These are phyloP conservation scores for Gnathonemus echidnorhynchus DNA, from an alignment of 2,113 vertebrate species.

Conservation along the genomic window DNA sequence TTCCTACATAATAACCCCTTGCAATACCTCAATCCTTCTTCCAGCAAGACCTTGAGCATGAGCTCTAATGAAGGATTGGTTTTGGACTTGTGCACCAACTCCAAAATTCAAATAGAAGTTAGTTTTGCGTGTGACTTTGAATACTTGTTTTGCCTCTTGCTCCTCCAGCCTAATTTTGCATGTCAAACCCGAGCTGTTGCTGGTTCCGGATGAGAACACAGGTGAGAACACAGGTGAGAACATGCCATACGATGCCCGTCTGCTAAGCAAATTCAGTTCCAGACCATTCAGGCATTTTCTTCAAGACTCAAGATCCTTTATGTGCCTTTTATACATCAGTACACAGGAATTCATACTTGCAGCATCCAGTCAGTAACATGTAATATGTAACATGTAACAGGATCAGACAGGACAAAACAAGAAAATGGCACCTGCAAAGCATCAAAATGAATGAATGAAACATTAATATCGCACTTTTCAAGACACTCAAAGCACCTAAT, in stretches of 20 bases:
- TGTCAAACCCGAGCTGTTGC: slow-evolving; percentile 39
- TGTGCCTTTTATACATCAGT: background rate
- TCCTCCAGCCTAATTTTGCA: slow-evolving; percentile 47
- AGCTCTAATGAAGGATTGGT: slow-evolving; percentile 18
- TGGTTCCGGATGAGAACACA: slow-evolving; percentile 20
- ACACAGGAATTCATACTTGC: background rate
- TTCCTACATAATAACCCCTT: background rate
- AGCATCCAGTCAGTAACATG: background rate
- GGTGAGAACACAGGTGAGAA: slow-evolving; percentile 12
- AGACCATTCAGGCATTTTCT: slow-evolving; percentile 34
- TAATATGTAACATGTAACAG: background rate
- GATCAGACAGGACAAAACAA: background rate
- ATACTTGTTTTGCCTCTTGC: slow-evolving; percentile 34
- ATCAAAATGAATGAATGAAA: background rate
- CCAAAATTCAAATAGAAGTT: slow-evolving; percentile 32
- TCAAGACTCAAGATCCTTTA: background rate
- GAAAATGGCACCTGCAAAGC: background rate
- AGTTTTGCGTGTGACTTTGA: slow-evolving; percentile 31
- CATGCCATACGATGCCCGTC: background rate
- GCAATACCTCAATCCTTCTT: background rate
- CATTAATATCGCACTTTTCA: background rate
- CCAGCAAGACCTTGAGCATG: background rate
- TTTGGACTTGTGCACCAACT: background rate
- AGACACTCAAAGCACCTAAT: background rate
- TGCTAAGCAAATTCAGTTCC: slow-evolving; percentile 36